Evolutionary conservation across 2,113 vertebrate species (phyloP).

Genomic region (Charina bottae): DNA sequence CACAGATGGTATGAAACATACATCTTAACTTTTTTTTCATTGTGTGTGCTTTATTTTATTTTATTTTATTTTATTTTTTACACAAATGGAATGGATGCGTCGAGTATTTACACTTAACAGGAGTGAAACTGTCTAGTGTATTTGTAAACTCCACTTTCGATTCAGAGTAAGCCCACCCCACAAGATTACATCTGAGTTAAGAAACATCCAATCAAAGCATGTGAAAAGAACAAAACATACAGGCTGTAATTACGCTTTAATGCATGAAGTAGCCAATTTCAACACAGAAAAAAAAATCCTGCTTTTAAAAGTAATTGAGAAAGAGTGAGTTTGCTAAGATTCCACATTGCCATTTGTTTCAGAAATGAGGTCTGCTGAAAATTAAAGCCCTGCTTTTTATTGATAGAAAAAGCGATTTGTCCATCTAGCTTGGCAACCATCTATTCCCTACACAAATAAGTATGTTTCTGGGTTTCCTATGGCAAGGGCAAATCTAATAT

Average conservation of each 20-base stretch:
- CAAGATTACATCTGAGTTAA: constrained; percentile 64
- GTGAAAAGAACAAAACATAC: constrained; percentile 55
- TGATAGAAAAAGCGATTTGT: not conserved
- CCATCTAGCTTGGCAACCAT: not conserved
- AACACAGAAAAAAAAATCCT: constrained; percentile 58
- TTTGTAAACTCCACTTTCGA: constrained; percentile 75
- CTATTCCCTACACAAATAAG: not conserved
- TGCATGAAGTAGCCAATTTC: constrained; percentile 47
- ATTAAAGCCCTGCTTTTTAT: not conserved
- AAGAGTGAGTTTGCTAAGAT: constrained; percentile 61
- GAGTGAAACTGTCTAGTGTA: constrained; percentile 77
- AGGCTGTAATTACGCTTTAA: constrained; percentile 67
- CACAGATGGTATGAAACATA: constrained; percentile 82
- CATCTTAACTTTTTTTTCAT: constrained; percentile 74
- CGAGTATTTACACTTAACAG: constrained; percentile 83
- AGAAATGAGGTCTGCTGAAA: constrained; percentile 46
- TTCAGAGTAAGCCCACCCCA: constrained; percentile 59
- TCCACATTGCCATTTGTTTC: constrained; percentile 59
- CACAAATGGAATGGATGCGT: constrained; percentile 82
- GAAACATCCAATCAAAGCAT: constrained; percentile 65
- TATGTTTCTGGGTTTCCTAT: not conserved
- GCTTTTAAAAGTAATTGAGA: constrained; percentile 59
- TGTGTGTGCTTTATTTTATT: constrained; percentile 81
- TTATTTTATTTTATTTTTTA: constrained; percentile 69
- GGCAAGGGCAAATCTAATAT: not conserved